These are phyloP conservation scores for Mobula birostris DNA, from an alignment of 2,113 vertebrate genomes.

Conservation along the genomic window DNA sequence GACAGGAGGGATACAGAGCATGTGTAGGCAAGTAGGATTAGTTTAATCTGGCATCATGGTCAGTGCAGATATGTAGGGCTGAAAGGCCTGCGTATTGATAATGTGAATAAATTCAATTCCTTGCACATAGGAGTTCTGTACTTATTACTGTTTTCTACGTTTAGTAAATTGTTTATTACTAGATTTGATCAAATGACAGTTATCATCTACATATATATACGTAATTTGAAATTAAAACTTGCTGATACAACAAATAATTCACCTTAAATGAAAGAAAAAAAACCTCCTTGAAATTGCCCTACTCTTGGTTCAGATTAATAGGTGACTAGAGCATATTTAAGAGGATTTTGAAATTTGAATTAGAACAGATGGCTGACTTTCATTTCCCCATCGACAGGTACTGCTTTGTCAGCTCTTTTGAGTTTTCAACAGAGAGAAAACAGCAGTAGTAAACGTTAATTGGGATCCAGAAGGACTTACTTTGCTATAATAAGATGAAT, in stretches of 20 bases:
- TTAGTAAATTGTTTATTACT: neutral
- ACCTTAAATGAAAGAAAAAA: neutral
- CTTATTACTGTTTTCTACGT: neutral
- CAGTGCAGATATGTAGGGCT: no score
- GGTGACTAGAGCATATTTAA: conserved; percentile 59
- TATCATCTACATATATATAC: neutral
- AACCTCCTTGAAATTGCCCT: neutral
- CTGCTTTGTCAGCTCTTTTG: conserved; percentile 76
- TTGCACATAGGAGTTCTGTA: neutral
- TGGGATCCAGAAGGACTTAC: conserved; percentile 84
- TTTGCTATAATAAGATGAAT: conserved; percentile 42
- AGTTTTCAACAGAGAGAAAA: conserved; percentile 75
- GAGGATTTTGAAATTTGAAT: conserved; percentile 67
- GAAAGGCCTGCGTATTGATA: no score
- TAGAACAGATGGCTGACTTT: conserved; percentile 82
- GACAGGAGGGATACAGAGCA: no score
- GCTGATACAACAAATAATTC: neutral
- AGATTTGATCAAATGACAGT: neutral
- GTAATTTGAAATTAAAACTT: conserved; percentile 24
- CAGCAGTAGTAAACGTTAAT: conserved; percentile 87
- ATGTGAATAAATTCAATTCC: neutral
- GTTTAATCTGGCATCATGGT: no score
- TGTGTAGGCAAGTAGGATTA: no score
- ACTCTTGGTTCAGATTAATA: conserved; percentile 52
- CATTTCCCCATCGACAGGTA: conserved; percentile 86